A percentile compares a stretch with the other conserved stretches of the same genome.
Evolutionary conservation across 2,797 vertebrate genomes (phyloP).

Genomic region (Gymnocypris eckloni): DNA sequence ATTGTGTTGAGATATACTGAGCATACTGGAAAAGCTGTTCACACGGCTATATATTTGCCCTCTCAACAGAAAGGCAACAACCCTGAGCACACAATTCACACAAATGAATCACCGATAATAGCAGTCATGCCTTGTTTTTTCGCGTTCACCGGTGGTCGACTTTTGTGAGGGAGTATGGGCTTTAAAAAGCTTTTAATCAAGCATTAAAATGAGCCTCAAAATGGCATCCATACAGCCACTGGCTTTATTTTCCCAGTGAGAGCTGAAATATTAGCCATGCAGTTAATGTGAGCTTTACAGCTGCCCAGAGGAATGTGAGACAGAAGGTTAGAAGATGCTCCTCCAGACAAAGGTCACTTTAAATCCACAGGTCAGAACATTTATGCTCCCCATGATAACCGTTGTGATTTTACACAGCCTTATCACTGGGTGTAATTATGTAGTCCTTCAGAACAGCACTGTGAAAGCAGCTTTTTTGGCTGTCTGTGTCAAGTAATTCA

Average conservation of each 20-base stretch:
- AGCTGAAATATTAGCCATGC: conserved; percentile 59
- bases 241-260: conserved; percentile 62
- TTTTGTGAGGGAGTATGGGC: conserved; percentile 27
- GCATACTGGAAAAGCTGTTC: conserved; percentile 19
- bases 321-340: conserved; percentile 57
- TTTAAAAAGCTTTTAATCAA: conserved; percentile 47
- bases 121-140: conserved; percentile 12
- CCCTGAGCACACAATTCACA: background rate
- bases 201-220: conserved; percentile 43
- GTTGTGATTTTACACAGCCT: conserved; percentile 64
- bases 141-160: background rate
- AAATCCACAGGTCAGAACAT: conserved; percentile 64
- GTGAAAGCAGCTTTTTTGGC: conserved; percentile 11
- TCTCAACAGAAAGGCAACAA: background rate
- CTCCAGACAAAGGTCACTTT: conserved; percentile 60
- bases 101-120: conserved; percentile 17
- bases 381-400: conserved; percentile 64
- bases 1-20: conserved; percentile 24
- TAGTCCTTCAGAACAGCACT: conserved; percentile 53
- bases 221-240: conserved; percentile 48
- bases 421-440: conserved; percentile 65
- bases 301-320: conserved; percentile 47
- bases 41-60: background rate
- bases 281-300: conserved; percentile 68
- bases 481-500: conserved; percentile 28